Percentiles rank a stretch among this genome's conserved stretches.
Evolutionary conservation across 2,113 vertebrate species (phyloP).

Genomic region (Parotia lawesii): DNA sequence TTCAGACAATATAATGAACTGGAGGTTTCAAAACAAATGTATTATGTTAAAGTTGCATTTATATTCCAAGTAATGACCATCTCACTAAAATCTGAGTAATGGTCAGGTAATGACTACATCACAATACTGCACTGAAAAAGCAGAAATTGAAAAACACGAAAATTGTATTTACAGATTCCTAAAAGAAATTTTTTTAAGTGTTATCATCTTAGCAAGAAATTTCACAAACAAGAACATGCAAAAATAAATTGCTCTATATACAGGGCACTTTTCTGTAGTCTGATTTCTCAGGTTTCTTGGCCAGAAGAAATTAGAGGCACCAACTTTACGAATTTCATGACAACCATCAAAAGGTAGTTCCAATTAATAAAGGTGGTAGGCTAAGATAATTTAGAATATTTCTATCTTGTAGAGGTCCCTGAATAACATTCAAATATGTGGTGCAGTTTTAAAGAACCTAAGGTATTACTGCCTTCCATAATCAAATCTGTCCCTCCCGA

Average conservation of each 20-base stretch:
- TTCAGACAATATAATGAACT: neutral
- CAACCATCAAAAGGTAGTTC: neutral
- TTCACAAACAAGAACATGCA: neutral
- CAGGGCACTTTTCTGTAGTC: neutral
- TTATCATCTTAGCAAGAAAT: neutral
- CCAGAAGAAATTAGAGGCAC: neutral
- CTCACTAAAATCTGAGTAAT: neutral
- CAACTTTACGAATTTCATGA: slow-evolving; percentile 12
- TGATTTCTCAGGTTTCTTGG: neutral
- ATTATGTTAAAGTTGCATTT: neutral
- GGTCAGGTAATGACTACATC: neutral
- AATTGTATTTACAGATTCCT: neutral
- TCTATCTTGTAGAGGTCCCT: slow-evolving; percentile 15
- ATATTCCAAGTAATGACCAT: neutral
- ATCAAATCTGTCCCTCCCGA: neutral
- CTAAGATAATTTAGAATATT: slow-evolving; percentile 10
- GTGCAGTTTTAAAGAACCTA: neutral
- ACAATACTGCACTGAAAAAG: neutral
- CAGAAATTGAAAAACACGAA: neutral
- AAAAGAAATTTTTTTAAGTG: neutral
- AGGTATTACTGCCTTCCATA: neutral
- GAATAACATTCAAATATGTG: neutral
- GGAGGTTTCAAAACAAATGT: neutral
- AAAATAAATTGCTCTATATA: neutral
- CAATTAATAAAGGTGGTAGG: slow-evolving; percentile 20